Evolutionary conservation across 2,113 vertebrate genomes (phyloP).

Genomic region (Hippocampus barbouri): DNA sequence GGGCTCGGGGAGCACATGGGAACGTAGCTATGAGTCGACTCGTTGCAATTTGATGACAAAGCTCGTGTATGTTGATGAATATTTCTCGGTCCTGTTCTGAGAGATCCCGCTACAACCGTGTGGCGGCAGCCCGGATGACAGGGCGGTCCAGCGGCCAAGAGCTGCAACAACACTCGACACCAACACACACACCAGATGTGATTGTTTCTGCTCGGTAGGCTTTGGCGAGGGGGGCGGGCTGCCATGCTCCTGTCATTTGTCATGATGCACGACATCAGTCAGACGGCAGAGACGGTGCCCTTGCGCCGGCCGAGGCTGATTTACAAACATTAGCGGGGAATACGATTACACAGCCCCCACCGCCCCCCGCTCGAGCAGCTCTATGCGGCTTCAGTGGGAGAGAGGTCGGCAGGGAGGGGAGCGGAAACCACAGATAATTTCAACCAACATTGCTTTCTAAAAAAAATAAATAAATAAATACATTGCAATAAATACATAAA

Average conservation of each 20-base stretch:
- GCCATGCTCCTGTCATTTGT: constrained; percentile 81
- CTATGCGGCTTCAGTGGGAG: constrained; percentile 60
- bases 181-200: constrained; percentile 53
- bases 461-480: not conserved
- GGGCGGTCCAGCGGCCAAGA: constrained; percentile 58
- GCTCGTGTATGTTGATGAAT: constrained; percentile 25
- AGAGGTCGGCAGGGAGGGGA: not conserved
- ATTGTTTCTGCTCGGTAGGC: constrained; percentile 60
- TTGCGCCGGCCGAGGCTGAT: constrained; percentile 80
- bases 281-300: constrained; percentile 79
- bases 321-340: constrained; percentile 90
- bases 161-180: constrained; percentile 72
- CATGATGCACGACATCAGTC: constrained; percentile 87
- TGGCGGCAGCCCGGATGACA: constrained; percentile 42
- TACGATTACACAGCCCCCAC: constrained; percentile 78
- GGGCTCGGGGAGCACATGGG: constrained; percentile 26
- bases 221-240: constrained; percentile 65
- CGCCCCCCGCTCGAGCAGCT: constrained; percentile 53
- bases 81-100: not conserved
- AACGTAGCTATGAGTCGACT: constrained; percentile 31
- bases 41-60: constrained; percentile 30
- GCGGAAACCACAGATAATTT: constrained; percentile 17
- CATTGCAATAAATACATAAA: not conserved
- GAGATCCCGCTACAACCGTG: constrained; percentile 37
- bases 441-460: not conserved